Percentiles rank a stretch among this genome's conserved stretches.
Conservation (phyloP, 2,797 vertebrate genomes). For the Pelochelys cantorii region DNA sequence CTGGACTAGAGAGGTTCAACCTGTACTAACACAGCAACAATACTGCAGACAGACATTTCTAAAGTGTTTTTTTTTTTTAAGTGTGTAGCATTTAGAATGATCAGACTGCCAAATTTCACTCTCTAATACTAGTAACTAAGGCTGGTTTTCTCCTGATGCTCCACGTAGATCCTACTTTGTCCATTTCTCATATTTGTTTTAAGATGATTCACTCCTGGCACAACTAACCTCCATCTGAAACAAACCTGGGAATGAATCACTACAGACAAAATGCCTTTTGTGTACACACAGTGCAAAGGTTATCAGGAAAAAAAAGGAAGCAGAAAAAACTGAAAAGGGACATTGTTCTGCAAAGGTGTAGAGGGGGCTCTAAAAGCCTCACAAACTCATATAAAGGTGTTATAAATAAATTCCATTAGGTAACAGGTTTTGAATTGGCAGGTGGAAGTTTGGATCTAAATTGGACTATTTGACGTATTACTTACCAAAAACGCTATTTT, state of each 20-base stretch:
- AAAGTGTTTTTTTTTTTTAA: too few species aligned
- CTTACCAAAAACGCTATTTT: not conserved
- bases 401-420: too few species aligned
- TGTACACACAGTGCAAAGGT: too few species aligned
- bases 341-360: too few species aligned
- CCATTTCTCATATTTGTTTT: slow-evolving; percentile 58
- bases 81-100: slow-evolving; percentile 42
- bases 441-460: too few species aligned
- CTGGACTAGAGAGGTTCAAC: too few species aligned
- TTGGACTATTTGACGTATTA: not conserved
- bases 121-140: slow-evolving; percentile 22
- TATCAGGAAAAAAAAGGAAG: slow-evolving; percentile 23
- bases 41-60: not conserved
- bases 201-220: slow-evolving; percentile 57
- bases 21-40: not conserved
- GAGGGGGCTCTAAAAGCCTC: too few species aligned
- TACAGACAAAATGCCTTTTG: slow-evolving; percentile 22
- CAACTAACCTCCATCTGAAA: slow-evolving; percentile 52
- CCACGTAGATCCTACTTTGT: slow-evolving; percentile 45
- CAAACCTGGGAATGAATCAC: slow-evolving; percentile 35
- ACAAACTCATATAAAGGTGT: too few species aligned
- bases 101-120: slow-evolving; percentile 53
- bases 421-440: too few species aligned
- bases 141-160: slow-evolving; percentile 55
- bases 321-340: not conserved